Percentiles rank a stretch among this genome's conserved stretches.
These are phyloP conservation scores for Euwallacea similis DNA, from an alignment of 1,140 invertebrate genomes.

Conservation along the genomic window DNA sequence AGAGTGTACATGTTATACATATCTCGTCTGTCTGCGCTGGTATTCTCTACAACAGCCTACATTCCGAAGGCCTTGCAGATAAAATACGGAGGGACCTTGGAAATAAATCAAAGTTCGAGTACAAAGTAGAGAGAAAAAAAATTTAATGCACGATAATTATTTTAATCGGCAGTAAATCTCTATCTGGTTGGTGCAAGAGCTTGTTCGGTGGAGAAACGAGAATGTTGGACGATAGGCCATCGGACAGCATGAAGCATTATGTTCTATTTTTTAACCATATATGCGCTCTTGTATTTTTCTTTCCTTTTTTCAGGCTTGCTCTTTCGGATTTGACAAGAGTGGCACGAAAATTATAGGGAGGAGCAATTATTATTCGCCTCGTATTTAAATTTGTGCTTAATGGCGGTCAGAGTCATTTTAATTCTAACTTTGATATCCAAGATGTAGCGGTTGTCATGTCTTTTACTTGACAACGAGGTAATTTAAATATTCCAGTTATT, in stretches of 20 bases:
- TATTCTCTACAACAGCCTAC: conserved; percentile 6
- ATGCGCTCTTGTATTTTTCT: background rate
- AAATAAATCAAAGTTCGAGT: conserved; percentile 12
- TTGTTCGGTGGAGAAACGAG: conserved; percentile 6
- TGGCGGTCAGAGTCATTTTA: no score
- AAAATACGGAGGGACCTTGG: background rate
- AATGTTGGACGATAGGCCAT: background rate
- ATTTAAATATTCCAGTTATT: no score
- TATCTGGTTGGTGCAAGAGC: conserved; percentile 5
- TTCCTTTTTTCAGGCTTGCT: background rate
- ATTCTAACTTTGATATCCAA: no score
- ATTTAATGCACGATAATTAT: conserved; percentile 19
- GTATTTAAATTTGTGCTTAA: no score
- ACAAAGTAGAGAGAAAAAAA: conserved; percentile 8
- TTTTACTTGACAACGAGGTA: no score
- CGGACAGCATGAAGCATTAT: background rate
- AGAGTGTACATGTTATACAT: conserved; percentile 1
- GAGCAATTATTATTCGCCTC: no score
- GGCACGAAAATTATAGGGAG: conserved; percentile 1
- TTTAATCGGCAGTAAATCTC: conserved; percentile 20
- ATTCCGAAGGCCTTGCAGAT: background rate
- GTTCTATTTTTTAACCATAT: background rate
- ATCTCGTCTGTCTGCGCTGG: conserved; percentile 4
- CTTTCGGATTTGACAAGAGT: background rate
- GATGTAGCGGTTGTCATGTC: no score